Evolutionary conservation across 2,888 invertebrate species (phyloP).

Genomic region (Orthosia incerta): DNA sequence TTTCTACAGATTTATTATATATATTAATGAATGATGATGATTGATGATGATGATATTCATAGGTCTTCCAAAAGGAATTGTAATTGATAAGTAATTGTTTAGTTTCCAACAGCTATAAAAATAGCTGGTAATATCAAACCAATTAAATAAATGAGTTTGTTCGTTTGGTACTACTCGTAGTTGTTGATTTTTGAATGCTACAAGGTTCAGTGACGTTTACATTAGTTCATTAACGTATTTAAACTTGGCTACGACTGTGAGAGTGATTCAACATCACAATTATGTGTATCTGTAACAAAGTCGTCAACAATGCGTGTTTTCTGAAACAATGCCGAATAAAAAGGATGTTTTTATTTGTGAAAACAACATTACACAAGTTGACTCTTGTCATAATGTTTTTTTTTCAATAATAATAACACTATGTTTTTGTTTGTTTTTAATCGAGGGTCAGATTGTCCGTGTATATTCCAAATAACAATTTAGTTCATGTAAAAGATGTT

Average conservation of each 20-base stretch:
- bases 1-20: no score
- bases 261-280: constrained; percentile 37
- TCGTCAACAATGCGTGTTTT: constrained; percentile 15
- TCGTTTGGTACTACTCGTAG: constrained; percentile 8
- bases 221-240: constrained; percentile 41
- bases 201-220: constrained; percentile 4
- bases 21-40: no score
- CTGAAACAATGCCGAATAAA: constrained; percentile 7
- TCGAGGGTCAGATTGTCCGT: background rate
- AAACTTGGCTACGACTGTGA: constrained; percentile 45
- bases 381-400: background rate
- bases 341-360: constrained; percentile 29
- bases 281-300: constrained; percentile 2
- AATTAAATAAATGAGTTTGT: constrained; percentile 20
- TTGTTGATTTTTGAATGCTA: background rate
- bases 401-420: no score
- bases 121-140: background rate
- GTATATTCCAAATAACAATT: background rate
- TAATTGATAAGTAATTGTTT: no score
- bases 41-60: no score
- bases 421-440: no score
- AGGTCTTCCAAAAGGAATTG: no score
- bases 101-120: no score
- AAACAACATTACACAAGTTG: background rate
- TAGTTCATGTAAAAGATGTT: background rate